Evolutionary conservation across 2,888 invertebrate genomes (phyloP).

Genomic region (Acleris holmiana): DNA sequence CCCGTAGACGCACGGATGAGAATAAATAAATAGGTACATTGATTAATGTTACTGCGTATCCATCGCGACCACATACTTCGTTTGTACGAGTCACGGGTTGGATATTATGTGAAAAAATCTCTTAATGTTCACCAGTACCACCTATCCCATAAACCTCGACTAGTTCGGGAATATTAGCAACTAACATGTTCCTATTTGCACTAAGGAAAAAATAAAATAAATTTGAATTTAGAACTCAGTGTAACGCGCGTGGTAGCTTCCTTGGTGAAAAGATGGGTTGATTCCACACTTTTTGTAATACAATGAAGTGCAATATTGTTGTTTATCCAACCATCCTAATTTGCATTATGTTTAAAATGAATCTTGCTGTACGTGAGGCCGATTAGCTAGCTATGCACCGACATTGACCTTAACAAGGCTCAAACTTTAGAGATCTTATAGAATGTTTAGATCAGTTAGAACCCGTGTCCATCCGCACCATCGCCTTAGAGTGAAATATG

Average conservation of each 20-base stretch:
- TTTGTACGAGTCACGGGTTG: constrained; percentile 34
- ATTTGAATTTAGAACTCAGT: constrained; percentile 44
- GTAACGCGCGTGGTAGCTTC: constrained; percentile 44
- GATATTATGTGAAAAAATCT: constrained; percentile 6
- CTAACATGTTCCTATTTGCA: constrained; percentile 50
- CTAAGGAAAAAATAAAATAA: constrained; percentile 44
- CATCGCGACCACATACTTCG: constrained; percentile 22
- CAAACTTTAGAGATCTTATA: neutral
- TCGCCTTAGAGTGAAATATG: constrained; percentile 2
- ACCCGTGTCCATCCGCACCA: neutral
- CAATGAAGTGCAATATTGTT: constrained; percentile 60
- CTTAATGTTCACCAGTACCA: constrained; percentile 18
- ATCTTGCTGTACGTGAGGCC: constrained; percentile 27
- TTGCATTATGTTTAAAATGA: constrained; percentile 51
- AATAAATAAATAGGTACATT: constrained; percentile 42
- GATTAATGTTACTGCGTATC: constrained; percentile 51
- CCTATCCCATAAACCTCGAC: constrained; percentile 17
- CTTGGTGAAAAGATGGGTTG: constrained; percentile 45
- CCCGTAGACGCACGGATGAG: constrained; percentile 43
- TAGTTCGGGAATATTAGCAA: constrained; percentile 44
- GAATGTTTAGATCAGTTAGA: neutral
- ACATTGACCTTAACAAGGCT: constrained; percentile 23
- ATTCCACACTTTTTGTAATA: constrained; percentile 55
- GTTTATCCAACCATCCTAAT: constrained; percentile 60
- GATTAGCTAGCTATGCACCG: constrained; percentile 60